phyloP scores from a whole-genome alignment of 2,113 vertebrate species.

The Ciconia maguari region DNA sequence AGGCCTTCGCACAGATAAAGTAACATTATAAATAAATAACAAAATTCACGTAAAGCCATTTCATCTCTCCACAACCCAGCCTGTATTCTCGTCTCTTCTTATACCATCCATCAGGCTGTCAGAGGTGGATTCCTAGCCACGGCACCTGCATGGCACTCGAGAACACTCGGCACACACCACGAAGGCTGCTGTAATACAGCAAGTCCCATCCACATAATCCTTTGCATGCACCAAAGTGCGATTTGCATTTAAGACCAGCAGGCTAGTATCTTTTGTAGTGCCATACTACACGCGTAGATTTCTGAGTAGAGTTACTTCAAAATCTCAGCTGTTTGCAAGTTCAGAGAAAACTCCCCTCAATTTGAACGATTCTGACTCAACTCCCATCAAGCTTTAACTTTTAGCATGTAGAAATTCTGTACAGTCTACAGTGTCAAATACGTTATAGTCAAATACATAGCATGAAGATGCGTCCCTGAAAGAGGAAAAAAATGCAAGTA shows the following conservation, averaged over 20 bases:
- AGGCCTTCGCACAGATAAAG: rapidly evolving
- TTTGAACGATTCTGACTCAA: not conserved
- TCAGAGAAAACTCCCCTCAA: not conserved
- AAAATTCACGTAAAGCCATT: rapidly evolving
- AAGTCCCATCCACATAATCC: not conserved
- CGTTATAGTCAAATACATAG: not conserved
- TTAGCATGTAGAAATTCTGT: not conserved
- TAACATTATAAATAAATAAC: rapidly evolving
- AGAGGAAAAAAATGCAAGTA: not conserved
- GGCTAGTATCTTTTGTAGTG: not conserved
- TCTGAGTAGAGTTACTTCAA: not conserved
- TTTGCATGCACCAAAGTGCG: rapidly evolving
- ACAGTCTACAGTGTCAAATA: not conserved
- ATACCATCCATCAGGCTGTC: not conserved
- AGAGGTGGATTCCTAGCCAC: not conserved
- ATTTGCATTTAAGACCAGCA: not conserved
- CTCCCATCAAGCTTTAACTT: not conserved
- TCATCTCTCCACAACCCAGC: not conserved
- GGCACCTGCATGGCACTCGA: rapidly evolving
- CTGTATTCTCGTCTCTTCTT: not conserved
- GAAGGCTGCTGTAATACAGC: not conserved
- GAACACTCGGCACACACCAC: not conserved
- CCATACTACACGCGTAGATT: not conserved
- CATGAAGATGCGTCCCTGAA: not conserved
- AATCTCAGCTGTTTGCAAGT: not conserved